These are phyloP conservation scores for Drosophila ironensis DNA, from an alignment of 1,140 invertebrate species.

Conservation along the genomic window DNA sequence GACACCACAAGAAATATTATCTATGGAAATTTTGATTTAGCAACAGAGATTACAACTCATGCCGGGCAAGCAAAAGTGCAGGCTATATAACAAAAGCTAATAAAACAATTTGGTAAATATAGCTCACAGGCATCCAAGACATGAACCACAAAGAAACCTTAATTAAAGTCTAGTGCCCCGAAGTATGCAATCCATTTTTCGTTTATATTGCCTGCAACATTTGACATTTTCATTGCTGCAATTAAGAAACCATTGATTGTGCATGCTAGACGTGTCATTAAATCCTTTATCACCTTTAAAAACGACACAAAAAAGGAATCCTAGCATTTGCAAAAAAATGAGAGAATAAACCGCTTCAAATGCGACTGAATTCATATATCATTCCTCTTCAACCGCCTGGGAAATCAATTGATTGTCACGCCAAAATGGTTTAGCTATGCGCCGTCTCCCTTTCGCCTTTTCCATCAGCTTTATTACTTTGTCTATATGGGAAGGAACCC, in stretches of 20 bases:
- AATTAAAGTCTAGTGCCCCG: background rate
- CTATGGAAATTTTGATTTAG: slow-evolving; percentile 43
- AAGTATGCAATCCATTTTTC: slow-evolving; percentile 4
- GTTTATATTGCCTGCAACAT: background rate
- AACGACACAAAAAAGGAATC: background rate
- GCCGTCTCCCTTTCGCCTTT: slow-evolving; percentile 1
- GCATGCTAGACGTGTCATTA: slow-evolving; percentile 25
- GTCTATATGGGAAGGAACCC: slow-evolving; percentile 1
- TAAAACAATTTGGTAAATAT: slow-evolving; percentile 21
- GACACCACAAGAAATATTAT: slow-evolving; percentile 31
- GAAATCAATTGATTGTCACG: slow-evolving; percentile 78
- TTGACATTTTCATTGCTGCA: no score
- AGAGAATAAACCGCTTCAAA: slow-evolving; percentile 11
- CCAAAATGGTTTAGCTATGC: slow-evolving; percentile 62
- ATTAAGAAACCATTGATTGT: no score
- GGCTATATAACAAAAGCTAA: slow-evolving; percentile 14
- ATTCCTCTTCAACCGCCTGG: slow-evolving; percentile 53
- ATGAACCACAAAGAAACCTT: background rate
- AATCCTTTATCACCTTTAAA: slow-evolving; percentile 40
- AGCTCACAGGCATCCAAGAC: background rate
- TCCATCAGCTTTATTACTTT: slow-evolving; percentile 36
- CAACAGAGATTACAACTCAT: slow-evolving; percentile 29
- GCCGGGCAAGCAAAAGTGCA: background rate
- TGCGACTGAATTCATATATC: slow-evolving; percentile 16
- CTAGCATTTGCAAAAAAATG: background rate